phyloP scores from a whole-genome alignment of 2,888 invertebrate species.

The Lasius fuliginosus region DNA sequence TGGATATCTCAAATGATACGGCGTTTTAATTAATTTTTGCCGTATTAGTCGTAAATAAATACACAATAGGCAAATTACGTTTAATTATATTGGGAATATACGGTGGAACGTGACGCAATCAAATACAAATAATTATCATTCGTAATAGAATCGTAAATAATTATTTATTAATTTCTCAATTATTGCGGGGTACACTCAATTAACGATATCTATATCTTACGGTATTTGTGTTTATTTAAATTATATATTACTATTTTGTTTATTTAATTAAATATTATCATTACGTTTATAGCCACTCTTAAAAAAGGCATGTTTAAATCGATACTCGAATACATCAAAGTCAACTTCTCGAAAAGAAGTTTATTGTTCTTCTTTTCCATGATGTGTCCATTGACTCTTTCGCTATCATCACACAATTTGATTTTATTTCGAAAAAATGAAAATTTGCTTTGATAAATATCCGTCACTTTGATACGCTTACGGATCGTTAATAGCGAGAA shows the following conservation, averaged over 20 bases:
- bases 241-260: not conserved
- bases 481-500: not conserved
- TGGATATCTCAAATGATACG: not conserved
- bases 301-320: too few relatives aligned
- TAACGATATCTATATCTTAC: not conserved
- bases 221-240: not conserved
- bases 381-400: not conserved
- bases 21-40: conserved; percentile 11
- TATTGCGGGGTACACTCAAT: not conserved
- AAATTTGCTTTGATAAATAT: not conserved
- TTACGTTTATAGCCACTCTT: too few relatives aligned
- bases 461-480: not conserved
- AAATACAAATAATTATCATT: not conserved
- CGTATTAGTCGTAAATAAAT: not conserved
- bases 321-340: too few relatives aligned
- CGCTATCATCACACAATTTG: too few relatives aligned
- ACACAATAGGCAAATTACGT: not conserved
- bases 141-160: conserved; percentile 23
- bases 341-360: not conserved
- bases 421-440: not conserved
- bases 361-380: not conserved
- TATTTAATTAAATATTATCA: not conserved
- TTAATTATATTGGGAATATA: not conserved
- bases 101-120: not conserved
- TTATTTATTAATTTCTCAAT: conserved; percentile 16